Conservation (phyloP, 2,888 invertebrate genomes). For the Drosophila kanekoi region DNA sequence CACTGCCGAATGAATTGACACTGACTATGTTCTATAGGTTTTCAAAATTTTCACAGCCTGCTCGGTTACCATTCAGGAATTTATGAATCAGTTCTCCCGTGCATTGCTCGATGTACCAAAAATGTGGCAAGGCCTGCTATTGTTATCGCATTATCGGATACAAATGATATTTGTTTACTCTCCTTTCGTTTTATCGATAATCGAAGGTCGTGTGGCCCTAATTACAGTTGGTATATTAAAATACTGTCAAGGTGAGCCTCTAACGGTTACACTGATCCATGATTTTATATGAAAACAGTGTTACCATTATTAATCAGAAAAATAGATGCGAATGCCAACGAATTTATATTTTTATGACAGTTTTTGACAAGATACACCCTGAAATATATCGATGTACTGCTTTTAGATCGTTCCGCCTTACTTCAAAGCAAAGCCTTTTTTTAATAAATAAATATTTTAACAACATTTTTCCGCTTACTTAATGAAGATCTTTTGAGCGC, state of each 20-base stretch:
- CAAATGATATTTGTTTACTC: background rate
- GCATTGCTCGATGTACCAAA: background rate
- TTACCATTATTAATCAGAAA: background rate
- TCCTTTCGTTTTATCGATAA: constrained; percentile 9
- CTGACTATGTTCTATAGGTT: background rate
- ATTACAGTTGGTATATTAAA: background rate
- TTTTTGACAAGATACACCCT: too few species aligned
- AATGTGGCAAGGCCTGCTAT: background rate
- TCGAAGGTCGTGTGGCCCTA: too few species aligned
- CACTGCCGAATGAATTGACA: constrained; percentile 46
- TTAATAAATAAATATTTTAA: background rate
- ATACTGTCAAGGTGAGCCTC: background rate
- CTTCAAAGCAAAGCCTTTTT: too few species aligned
- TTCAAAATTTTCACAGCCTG: constrained; percentile 30
- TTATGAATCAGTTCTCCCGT: background rate
- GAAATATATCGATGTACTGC: too few species aligned
- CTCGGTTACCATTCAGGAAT: constrained; percentile 7
- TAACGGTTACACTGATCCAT: background rate
- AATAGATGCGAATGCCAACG: background rate
- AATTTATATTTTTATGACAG: too few species aligned
- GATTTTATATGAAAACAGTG: background rate
- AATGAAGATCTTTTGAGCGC: background rate
- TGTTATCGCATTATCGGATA: constrained; percentile 5
- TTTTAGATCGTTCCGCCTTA: too few species aligned
- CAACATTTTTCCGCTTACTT: background rate